Percentiles rank a stretch among this genome's conserved stretches.
phyloP scores from a whole-genome alignment of 2,113 vertebrate genomes.

The Phoxinus phoxinus region DNA sequence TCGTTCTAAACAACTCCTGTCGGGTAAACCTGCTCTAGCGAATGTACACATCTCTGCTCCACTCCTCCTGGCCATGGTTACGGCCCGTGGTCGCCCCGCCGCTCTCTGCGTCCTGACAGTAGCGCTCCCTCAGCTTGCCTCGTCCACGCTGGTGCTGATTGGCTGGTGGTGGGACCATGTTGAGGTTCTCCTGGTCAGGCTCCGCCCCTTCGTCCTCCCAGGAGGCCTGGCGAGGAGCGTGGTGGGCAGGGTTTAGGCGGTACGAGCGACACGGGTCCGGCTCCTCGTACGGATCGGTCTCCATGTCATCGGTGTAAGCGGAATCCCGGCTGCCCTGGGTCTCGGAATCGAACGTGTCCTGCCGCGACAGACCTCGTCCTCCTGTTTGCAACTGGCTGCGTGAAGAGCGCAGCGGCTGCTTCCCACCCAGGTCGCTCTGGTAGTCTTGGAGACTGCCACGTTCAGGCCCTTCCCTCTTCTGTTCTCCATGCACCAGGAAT shows the following conservation, averaged over 20 bases:
- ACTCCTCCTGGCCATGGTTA: conserved; percentile 86
- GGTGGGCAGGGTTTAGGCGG: conserved; percentile 76
- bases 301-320: conserved; percentile 94
- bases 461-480: conserved; percentile 81
- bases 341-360: conserved; percentile 94
- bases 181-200: conserved; percentile 86
- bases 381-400: conserved; percentile 72
- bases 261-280: conserved; percentile 76
- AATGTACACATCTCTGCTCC: conserved; percentile 90
- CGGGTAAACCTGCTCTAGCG: conserved; percentile 74
- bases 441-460: conserved; percentile 80
- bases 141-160: conserved; percentile 77
- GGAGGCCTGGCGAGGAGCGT: conserved; percentile 78
- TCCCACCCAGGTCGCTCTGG: conserved; percentile 77
- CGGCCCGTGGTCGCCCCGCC: conserved; percentile 76
- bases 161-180: conserved; percentile 74
- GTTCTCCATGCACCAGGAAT: conserved; percentile 88
- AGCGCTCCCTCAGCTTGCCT: conserved; percentile 85
- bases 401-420: conserved; percentile 74
- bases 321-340: conserved; percentile 91
- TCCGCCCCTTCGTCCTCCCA: conserved; percentile 87
- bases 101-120: conserved; percentile 80
- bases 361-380: conserved; percentile 83
- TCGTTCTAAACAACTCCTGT: conserved; percentile 2
- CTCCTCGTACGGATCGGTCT: conserved; percentile 92